Evolutionary conservation across 2,888 invertebrate species (phyloP).

Genomic region (Phymatocera aterrima): DNA sequence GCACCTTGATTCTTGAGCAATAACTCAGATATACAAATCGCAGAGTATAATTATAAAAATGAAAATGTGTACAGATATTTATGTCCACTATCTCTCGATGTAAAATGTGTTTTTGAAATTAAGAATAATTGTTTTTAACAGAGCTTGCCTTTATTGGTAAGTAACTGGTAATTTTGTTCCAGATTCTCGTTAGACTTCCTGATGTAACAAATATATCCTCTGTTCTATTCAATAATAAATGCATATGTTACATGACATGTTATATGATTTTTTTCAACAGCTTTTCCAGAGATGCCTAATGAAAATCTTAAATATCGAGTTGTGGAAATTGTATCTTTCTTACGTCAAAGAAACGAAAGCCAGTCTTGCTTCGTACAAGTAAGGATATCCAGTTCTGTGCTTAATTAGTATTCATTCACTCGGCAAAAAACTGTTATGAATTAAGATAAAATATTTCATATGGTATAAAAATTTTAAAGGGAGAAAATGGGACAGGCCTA

Average conservation of each 20-base stretch:
- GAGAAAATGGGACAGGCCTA: conserved; percentile 99
- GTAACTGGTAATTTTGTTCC: conserved; percentile 58
- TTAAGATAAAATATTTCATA: conserved; percentile 18
- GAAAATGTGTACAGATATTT: conserved; percentile 21
- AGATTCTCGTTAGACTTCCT: conserved; percentile 13
- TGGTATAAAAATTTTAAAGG: conserved; percentile 76
- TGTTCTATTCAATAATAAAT: conserved; percentile 61
- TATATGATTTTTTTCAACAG: conserved; percentile 77
- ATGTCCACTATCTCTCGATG: neutral
- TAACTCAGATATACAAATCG: conserved; percentile 4
- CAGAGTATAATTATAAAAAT: neutral
- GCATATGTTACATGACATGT: conserved; percentile 55
- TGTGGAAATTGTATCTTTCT: conserved; percentile 98
- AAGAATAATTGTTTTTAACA: conserved; percentile 35
- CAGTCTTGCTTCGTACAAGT: conserved; percentile 94
- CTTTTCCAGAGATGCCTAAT: conserved; percentile 98
- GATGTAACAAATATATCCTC: conserved; percentile 60
- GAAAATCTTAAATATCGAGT: conserved; percentile 98
- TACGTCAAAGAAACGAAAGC: conserved; percentile 99
- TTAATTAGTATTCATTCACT: neutral
- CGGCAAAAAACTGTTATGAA: neutral
- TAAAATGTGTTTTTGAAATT: conserved; percentile 17
- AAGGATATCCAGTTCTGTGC: conserved; percentile 72
- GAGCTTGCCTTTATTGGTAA: conserved; percentile 67
- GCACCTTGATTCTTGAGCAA: neutral